Conservation (phyloP, 2,888 invertebrate genomes). For the Tyria jacobaeae region DNA sequence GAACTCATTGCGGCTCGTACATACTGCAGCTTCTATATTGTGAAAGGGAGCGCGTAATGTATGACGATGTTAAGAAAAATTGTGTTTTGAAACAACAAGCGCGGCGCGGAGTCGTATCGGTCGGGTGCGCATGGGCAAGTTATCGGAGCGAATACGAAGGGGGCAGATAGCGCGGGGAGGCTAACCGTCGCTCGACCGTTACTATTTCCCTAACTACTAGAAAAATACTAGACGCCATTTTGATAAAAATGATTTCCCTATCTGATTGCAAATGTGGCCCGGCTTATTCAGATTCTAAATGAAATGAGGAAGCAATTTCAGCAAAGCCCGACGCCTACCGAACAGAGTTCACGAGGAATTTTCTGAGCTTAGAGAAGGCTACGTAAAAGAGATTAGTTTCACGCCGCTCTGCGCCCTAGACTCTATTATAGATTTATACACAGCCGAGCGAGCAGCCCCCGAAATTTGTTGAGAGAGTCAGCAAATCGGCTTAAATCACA, state of each 20-base stretch:
- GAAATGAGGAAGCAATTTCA: conserved; percentile 71
- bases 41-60: conserved; percentile 71
- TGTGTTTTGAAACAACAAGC: conserved; percentile 80
- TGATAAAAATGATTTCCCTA: conserved; percentile 64
- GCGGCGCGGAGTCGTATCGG: conserved; percentile 80
- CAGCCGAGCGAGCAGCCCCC: conserved; percentile 63
- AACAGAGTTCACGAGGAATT: conserved; percentile 55
- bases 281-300: conserved; percentile 68
- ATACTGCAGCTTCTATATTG: conserved; percentile 49
- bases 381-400: conserved; percentile 74
- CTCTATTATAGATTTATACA: conserved; percentile 69
- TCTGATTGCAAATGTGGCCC: conserved; percentile 64
- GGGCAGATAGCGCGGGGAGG: conserved; percentile 85
- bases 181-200: conserved; percentile 86
- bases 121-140: conserved; percentile 86
- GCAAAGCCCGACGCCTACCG: conserved; percentile 53
- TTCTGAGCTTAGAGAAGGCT: conserved; percentile 60
- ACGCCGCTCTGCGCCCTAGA: conserved; percentile 63
- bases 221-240: conserved; percentile 84
- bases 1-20: conserved; percentile 69
- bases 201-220: conserved; percentile 83
- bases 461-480: conserved; percentile 59
- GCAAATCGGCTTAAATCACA: conserved; percentile 75
- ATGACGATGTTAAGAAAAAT: conserved; percentile 69
- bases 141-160: conserved; percentile 87